Base-by-base conservation (phyloP, 2,113 vertebrate genomes). In the Trinectes maculatus region DNA sequence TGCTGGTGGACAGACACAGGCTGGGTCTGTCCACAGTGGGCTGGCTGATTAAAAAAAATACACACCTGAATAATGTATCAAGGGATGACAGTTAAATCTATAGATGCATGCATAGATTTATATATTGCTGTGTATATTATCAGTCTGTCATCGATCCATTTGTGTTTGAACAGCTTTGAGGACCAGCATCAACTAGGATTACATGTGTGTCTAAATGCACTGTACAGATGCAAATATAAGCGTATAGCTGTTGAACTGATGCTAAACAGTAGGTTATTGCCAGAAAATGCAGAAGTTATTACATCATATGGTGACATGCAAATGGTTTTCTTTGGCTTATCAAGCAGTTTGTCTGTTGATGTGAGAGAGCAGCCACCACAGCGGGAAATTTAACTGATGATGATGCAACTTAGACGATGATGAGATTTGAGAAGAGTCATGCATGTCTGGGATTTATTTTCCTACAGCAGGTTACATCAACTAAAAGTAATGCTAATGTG, bases 31-130 rank as follows among this genome's bases (percentile, higher is more conserved):
- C 11, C 36, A 18, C 42, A 31, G 37, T 68, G 65, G 47, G n/a
- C n/a, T n/a, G n/a, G n/a, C n/a, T 31, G n/a, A 62, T 47, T 72
- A 56, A 60, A 36, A 57, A 25, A 2, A 0, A 69, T 55, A 71
- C 67, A 71, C 56, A 0, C 4, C 1, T 8, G 56, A 77, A 79
- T 51, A 79, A 79, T 74, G 57, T 61, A 62, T 74, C 60, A 28
- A 44, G 55, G 66, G 61, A 79, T 43, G 42, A 54, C 69, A 74
- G 73, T 53, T 39, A 73, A 16, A 36, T 26, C 47, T 60, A 69
- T 60, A 65, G 55, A 46, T 73, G 55, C 19, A 29, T 33, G 6
- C 34, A 15, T 36, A 49, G 33, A 37, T 15, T 47, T n/a, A 22
- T n/a, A n/a, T n/a, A n/a, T n/a, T n/a, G n/a, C n/a, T n/a, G n/a